Conservation (phyloP, 1,140 invertebrate genomes). For the Magallana angulata region DNA sequence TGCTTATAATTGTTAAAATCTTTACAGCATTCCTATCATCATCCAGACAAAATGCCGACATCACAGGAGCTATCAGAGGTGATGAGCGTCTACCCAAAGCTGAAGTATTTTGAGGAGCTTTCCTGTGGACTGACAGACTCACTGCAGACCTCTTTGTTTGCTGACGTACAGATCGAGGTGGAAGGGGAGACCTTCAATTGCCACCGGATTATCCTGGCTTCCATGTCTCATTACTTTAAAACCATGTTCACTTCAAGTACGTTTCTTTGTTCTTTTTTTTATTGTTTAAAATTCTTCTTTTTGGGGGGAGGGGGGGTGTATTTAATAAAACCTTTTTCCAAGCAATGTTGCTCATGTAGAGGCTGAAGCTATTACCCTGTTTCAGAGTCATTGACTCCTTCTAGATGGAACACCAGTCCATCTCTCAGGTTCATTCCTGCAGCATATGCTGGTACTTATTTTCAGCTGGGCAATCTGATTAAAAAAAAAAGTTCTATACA, state of each 20-base stretch:
- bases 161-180: constrained; percentile 54
- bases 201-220: constrained; percentile 89
- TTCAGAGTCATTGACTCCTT: too few species aligned
- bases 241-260: constrained; percentile 89
- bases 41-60: background rate
- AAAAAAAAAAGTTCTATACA: too few species aligned
- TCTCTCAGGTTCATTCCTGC: too few species aligned
- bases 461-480: too few species aligned
- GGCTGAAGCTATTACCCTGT: too few species aligned
- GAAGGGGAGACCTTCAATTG: constrained; percentile 55
- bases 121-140: constrained; percentile 45
- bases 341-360: too few species aligned
- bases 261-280: constrained; percentile 55
- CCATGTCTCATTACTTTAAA: constrained; percentile 91
- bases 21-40: background rate
- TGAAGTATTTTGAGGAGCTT: constrained; percentile 46
- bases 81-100: background rate
- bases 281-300: background rate
- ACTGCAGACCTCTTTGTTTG: constrained; percentile 36
- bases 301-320: too few species aligned
- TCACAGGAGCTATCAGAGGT: constrained; percentile 1
- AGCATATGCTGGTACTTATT: too few species aligned
- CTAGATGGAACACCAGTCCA: too few species aligned
- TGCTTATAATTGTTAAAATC: too few species aligned
- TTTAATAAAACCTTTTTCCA: too few species aligned